Conservation (phyloP, 2,797 vertebrate genomes). For the Dicrostonyx torquatus region DNA sequence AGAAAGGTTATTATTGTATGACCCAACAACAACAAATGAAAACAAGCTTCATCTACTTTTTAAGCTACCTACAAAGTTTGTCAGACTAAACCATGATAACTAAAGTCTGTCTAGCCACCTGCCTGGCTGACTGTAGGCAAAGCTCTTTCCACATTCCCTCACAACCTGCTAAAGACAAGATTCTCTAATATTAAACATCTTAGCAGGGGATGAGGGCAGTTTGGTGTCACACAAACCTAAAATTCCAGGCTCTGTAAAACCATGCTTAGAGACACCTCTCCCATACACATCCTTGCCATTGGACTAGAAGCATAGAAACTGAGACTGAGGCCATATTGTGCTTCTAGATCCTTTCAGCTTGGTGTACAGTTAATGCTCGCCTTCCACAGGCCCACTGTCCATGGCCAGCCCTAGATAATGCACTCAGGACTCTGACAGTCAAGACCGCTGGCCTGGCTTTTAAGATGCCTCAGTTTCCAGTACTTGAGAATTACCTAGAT, state of each 20-base stretch:
- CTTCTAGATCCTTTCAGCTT: not conserved
- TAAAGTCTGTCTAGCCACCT: not conserved
- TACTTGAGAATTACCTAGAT: not conserved
- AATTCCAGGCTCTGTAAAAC: not conserved
- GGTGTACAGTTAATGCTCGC: not conserved
- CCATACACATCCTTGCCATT: not conserved
- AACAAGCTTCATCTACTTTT: not conserved
- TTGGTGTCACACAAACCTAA: not conserved
- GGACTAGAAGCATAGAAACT: not conserved
- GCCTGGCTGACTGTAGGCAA: not conserved
- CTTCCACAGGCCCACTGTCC: not conserved
- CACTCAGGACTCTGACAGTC: not conserved
- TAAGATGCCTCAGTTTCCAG: not conserved
- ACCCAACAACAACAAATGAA: not conserved
- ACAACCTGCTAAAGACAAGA: not conserved
- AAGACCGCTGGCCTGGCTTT: not conserved
- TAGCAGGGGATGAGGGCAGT: not conserved
- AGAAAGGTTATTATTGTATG: slow-evolving; percentile 4
- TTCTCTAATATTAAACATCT: not conserved
- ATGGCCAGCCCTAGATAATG: not conserved
- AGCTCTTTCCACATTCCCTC: not conserved
- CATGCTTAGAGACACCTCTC: not conserved
- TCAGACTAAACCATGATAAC: not conserved
- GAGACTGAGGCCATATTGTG: not conserved
- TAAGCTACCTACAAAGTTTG: not conserved